Evolutionary conservation across 2,113 vertebrate genomes (phyloP).

Genomic region (cat (Felis catus)): DNA sequence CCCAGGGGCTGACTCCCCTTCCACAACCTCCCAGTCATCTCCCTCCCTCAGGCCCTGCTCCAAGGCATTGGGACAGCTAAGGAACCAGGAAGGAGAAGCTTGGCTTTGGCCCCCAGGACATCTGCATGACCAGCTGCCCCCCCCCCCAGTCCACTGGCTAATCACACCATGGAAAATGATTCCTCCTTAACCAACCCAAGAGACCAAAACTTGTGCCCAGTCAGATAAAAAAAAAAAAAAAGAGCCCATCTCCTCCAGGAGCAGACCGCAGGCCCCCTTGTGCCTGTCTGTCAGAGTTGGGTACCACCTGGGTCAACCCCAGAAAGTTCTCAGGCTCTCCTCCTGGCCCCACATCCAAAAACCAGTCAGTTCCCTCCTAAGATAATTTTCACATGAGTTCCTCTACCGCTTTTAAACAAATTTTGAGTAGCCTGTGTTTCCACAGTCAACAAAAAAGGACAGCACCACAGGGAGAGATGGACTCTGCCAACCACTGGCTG

Average conservation of each 20-base stretch:
- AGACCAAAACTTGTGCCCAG: neutral
- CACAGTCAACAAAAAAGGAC: neutral
- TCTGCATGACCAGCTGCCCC: neutral
- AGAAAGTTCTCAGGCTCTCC: neutral
- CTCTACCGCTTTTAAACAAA: neutral
- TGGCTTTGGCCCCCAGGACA: neutral
- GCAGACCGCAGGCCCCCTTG: neutral
- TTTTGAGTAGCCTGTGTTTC: neutral
- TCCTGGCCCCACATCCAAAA: neutral
- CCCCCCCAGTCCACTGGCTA: neutral
- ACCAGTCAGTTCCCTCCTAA: neutral
- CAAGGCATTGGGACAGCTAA: no score
- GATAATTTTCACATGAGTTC: neutral
- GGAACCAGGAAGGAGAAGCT: neutral
- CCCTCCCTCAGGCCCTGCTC: neutral
- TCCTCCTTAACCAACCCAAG: neutral
- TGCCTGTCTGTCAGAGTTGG: no score
- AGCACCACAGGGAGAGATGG: neutral
- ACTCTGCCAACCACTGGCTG: neutral
- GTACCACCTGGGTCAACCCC: neutral
- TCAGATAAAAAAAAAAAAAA: neutral
- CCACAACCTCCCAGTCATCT: neutral
- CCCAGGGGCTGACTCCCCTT: neutral
- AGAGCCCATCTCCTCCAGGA: neutral
- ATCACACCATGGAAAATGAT: neutral